Percentiles rank a stretch among this genome's conserved stretches.
Conservation (phyloP, 2,113 vertebrate species). For the Perognathus longimembris region DNA sequence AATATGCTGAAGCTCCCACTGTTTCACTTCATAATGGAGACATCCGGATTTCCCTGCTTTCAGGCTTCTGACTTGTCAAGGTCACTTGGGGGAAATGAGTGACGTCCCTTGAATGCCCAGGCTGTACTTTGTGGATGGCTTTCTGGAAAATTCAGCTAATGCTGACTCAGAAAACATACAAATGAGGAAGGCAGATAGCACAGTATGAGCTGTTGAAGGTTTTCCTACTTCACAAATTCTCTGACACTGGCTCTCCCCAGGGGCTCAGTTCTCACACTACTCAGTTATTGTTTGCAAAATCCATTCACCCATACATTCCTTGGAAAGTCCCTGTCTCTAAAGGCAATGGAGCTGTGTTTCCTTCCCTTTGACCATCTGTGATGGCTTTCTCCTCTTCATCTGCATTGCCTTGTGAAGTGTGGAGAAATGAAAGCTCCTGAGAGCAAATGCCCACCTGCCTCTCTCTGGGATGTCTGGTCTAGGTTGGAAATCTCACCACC, state of each 20-base stretch:
- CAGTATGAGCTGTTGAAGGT: constrained; percentile 69
- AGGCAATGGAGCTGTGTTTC: neutral
- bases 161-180: constrained; percentile 87
- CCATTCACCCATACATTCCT: constrained; percentile 24
- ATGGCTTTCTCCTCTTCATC: neutral
- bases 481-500: neutral
- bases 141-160: constrained; percentile 87
- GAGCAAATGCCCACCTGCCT: neutral
- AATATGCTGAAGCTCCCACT: constrained; percentile 27
- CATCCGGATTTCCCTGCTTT: constrained; percentile 81
- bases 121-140: constrained; percentile 75
- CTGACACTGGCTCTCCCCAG: neutral
- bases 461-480: neutral
- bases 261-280: constrained; percentile 29
- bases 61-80: constrained; percentile 81
- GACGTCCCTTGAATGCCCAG: constrained; percentile 76
- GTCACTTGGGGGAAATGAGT: constrained; percentile 86
- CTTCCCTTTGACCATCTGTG: neutral
- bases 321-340: constrained; percentile 3
- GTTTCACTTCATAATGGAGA: constrained; percentile 65
- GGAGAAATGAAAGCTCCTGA: neutral
- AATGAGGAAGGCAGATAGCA: constrained; percentile 88
- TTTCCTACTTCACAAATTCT: constrained; percentile 32
- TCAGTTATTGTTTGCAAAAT: neutral
- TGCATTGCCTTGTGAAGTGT: neutral